Conservation (phyloP, 1,140 invertebrate genomes). For the Hirudo medicinalis region DNA sequence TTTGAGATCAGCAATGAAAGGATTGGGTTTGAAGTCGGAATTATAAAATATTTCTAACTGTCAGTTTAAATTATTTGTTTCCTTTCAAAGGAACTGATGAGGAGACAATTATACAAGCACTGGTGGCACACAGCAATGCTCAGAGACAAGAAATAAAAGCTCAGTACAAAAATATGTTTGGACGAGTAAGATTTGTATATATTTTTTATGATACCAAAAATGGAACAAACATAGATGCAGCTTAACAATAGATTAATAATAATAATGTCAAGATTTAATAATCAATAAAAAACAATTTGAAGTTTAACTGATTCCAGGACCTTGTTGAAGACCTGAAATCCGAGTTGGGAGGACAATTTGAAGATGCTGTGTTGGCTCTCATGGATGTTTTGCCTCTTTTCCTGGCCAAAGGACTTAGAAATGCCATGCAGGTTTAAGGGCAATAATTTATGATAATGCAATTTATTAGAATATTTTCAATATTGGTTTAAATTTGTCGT, state of each 20-base stretch:
- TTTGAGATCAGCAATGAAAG: slow-evolving; percentile 33
- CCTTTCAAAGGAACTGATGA: slow-evolving; percentile 58
- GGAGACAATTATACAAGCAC: slow-evolving; percentile 70
- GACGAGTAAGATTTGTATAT: slow-evolving; percentile 50
- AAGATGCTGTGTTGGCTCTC: slow-evolving; percentile 30
- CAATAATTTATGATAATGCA: too few relatives aligned
- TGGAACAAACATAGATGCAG: too few relatives aligned
- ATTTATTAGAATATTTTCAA: too few relatives aligned
- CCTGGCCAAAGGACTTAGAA: slow-evolving; percentile 26
- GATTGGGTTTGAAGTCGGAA: slow-evolving; percentile 27
- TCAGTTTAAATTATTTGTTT: neutral
- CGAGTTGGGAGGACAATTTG: slow-evolving; percentile 36
- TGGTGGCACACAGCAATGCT: slow-evolving; percentile 67
- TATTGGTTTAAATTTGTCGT: too few relatives aligned
- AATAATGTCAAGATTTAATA: too few relatives aligned
- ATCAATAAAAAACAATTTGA: neutral
- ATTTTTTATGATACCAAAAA: too few relatives aligned
- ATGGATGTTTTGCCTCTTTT: slow-evolving; percentile 25
- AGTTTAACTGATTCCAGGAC: slow-evolving; percentile 25
- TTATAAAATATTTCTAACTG: slow-evolving; percentile 5
- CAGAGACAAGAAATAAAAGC: slow-evolving; percentile 75
- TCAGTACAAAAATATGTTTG: slow-evolving; percentile 81
- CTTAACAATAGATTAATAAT: too few relatives aligned
- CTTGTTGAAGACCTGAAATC: slow-evolving; percentile 32
- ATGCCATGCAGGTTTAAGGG: slow-evolving; percentile 26